phyloP scores from a whole-genome alignment of 1,140 invertebrate species.

The Eupristina koningsbergeri region DNA sequence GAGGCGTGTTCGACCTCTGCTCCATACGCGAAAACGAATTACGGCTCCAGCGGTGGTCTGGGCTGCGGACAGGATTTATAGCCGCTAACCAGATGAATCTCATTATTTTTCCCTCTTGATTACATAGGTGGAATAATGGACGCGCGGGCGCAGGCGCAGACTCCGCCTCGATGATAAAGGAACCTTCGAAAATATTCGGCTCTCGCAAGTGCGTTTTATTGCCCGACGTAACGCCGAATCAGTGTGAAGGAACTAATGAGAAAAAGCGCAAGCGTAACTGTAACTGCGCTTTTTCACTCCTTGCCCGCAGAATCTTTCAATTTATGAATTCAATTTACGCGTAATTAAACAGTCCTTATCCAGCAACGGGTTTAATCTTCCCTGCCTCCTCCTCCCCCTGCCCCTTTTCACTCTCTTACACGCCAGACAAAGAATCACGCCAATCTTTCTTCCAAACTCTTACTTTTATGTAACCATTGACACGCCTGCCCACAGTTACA shows the following conservation, averaged over 20 bases:
- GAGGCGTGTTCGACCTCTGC: neutral
- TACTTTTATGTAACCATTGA: conserved; percentile 42
- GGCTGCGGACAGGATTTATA: neutral
- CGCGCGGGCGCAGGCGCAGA: neutral
- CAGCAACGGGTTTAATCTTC: neutral
- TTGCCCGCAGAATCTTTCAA: neutral
- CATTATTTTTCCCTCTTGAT: neutral
- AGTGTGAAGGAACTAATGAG: neutral
- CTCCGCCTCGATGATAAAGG: neutral
- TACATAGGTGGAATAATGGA: neutral
- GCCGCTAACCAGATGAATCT: neutral
- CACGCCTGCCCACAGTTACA: neutral
- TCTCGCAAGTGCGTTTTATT: neutral
- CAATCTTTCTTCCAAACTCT: conserved; percentile 17
- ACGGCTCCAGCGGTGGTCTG: conserved; percentile 5
- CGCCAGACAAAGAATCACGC: neutral
- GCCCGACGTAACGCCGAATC: too few relatives aligned
- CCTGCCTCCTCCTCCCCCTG: neutral
- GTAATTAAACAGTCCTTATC: conserved; percentile 9
- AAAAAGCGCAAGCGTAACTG: neutral
- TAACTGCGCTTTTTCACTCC: too few relatives aligned
- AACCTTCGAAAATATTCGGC: neutral
- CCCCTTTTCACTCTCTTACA: neutral
- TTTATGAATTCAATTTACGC: neutral
- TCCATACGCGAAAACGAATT: conserved; percentile 1